These are phyloP conservation scores for Odontophorus gujanensis DNA, from an alignment of 2,113 vertebrate genomes.

Conservation along the genomic window DNA sequence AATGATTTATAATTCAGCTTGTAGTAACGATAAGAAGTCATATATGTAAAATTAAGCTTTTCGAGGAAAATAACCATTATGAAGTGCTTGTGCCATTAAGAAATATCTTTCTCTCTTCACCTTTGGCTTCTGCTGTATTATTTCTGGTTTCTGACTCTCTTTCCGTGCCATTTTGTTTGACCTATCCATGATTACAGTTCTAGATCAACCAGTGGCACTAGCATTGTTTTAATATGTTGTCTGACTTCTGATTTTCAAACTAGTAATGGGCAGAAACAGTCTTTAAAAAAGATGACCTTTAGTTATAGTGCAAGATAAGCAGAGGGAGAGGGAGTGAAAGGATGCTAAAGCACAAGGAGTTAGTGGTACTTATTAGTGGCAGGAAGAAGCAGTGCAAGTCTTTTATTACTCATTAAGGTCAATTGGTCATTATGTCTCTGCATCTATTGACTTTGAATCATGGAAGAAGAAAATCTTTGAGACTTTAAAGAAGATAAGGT, in stretches of 20 bases:
- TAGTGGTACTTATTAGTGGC: background rate
- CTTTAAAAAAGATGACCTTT: constrained; percentile 44
- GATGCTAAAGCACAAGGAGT: background rate
- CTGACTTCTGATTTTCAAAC: background rate
- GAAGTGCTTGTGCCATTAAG: background rate
- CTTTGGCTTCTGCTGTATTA: background rate
- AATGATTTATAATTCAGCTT: background rate
- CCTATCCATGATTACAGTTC: background rate
- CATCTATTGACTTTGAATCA: background rate
- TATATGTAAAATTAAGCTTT: background rate
- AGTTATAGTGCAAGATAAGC: background rate
- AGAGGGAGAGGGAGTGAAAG: background rate
- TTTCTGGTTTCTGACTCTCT: background rate
- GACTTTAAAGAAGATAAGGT: background rate
- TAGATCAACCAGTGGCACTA: background rate
- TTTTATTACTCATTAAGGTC: constrained; percentile 3
- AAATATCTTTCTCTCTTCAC: background rate
- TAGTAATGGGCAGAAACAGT: constrained; percentile 1
- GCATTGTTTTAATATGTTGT: background rate
- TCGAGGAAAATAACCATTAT: background rate
- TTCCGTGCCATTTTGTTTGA: background rate
- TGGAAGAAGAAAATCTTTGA: background rate
- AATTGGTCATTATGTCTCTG: background rate
- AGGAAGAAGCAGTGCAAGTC: background rate
- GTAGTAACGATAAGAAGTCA: background rate